Evolutionary conservation across 2,797 vertebrate genomes (phyloP).

Genomic region (Sebastes elongatus): DNA sequence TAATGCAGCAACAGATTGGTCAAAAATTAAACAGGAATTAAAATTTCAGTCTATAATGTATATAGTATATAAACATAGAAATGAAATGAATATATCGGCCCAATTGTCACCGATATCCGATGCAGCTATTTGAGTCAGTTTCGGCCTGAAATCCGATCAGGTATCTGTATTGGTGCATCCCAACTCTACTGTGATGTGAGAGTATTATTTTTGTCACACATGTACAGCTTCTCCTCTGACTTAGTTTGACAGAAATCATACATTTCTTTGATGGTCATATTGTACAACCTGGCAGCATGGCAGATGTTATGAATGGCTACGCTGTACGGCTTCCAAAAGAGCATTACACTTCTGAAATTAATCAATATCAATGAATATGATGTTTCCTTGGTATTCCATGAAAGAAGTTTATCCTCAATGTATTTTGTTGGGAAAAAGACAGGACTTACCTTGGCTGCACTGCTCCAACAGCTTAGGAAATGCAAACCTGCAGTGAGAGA

Average conservation of each 20-base stretch:
- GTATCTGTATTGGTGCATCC: no score
- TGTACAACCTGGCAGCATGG: background rate
- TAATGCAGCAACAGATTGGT: no score
- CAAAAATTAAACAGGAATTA: no score
- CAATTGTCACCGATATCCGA: no score
- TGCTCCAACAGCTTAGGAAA: constrained; percentile 98
- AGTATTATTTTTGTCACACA: background rate
- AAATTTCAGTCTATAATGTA: no score
- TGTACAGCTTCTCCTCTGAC: background rate
- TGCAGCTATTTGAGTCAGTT: no score
- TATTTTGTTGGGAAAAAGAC: background rate
- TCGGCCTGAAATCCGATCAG: no score
- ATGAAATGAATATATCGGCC: no score
- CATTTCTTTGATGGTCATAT: background rate
- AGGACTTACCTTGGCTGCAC: constrained; percentile 91
- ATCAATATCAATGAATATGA: background rate
- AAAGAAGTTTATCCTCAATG: background rate
- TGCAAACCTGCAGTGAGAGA: constrained; percentile 82
- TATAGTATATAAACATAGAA: no score
- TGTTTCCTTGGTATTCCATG: background rate
- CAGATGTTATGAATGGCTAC: background rate
- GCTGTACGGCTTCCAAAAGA: background rate
- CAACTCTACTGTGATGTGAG: background rate
- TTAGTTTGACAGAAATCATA: background rate
- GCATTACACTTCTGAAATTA: background rate